Evolutionary conservation across 2,888 invertebrate genomes (phyloP).

Genomic region (Melanostoma mellinum): DNA sequence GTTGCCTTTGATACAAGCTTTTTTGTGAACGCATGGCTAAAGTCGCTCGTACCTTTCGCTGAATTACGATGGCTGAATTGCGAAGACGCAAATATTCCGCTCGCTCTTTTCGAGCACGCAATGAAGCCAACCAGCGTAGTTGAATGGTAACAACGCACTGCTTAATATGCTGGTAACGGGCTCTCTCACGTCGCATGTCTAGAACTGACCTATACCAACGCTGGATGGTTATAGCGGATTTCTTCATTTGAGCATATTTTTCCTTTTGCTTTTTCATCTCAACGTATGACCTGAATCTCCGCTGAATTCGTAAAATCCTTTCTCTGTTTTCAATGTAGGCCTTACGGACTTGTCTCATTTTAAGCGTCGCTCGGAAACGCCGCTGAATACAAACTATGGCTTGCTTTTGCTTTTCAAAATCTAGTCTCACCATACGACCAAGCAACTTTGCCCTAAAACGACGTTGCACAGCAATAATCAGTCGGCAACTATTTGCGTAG

Average conservation of each 20-base stretch:
- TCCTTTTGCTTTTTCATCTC: constrained; percentile 74
- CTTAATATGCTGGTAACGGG: constrained; percentile 72
- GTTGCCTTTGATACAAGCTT: constrained; percentile 75
- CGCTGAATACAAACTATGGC: constrained; percentile 75
- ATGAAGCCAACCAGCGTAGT: constrained; percentile 78
- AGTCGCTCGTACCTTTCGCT: constrained; percentile 81
- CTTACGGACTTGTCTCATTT: constrained; percentile 73
- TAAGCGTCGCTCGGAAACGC: constrained; percentile 76
- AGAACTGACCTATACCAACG: constrained; percentile 75
- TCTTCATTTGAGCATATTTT: constrained; percentile 72
- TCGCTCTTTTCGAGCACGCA: constrained; percentile 76
- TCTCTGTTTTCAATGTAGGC: constrained; percentile 73
- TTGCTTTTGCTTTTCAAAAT: constrained; percentile 72
- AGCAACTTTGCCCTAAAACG: constrained; percentile 66
- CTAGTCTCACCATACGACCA: constrained; percentile 75
- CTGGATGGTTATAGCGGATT: constrained; percentile 75
- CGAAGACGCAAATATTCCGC: constrained; percentile 74
- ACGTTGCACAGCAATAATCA: constrained; percentile 79
- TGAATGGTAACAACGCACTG: constrained; percentile 74
- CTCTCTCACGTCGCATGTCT: constrained; percentile 56
- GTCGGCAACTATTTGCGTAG: constrained; percentile 74
- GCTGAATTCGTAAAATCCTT: constrained; percentile 77
- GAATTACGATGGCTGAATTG: constrained; percentile 79
- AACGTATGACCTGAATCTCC: constrained; percentile 77
- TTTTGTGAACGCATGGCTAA: constrained; percentile 76